Evolutionary conservation across 2,113 vertebrate species (phyloP).

Genomic region (Garra rufa): DNA sequence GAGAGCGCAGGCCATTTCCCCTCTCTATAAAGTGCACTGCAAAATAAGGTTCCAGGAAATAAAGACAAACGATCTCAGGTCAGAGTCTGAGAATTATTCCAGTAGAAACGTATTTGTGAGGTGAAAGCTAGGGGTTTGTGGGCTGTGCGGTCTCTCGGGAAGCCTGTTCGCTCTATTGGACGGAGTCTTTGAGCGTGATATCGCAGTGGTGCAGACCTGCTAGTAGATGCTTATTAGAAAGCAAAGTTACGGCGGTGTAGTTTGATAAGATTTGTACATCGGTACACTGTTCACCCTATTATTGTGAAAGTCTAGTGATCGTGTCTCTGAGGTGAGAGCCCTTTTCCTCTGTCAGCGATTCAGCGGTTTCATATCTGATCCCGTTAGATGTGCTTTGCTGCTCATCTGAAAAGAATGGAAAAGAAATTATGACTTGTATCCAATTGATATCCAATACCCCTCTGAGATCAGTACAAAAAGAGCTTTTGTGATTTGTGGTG

Average conservation of each 20-base stretch:
- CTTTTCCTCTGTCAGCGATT: background rate
- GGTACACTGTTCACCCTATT: slow-evolving; percentile 13
- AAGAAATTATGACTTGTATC: slow-evolving; percentile 62
- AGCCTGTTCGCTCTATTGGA: background rate
- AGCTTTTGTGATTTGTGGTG: slow-evolving; percentile 52
- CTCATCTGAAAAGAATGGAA: slow-evolving; percentile 60
- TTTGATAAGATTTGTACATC: background rate
- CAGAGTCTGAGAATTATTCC: slow-evolving; percentile 44
- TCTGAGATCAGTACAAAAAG: slow-evolving; percentile 51
- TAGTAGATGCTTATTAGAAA: slow-evolving; percentile 47
- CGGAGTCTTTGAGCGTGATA: background rate
- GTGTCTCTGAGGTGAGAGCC: background rate
- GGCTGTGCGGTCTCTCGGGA: background rate
- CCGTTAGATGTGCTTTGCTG: slow-evolving; percentile 44
- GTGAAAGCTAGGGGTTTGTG: slow-evolving; percentile 29
- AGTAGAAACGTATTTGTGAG: slow-evolving; percentile 44
- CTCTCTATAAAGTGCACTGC: background rate
- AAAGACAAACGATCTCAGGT: slow-evolving; percentile 51
- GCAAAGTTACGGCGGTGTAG: background rate
- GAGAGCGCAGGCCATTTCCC: slow-evolving; percentile 3
- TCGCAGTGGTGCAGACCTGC: background rate
- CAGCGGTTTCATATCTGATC: slow-evolving; percentile 23
- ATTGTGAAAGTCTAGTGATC: background rate
- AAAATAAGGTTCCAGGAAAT: slow-evolving; percentile 41
- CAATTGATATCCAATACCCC: background rate